Percentiles rank a stretch among this genome's conserved stretches.
These are phyloP conservation scores for Hirundichthys speculiger DNA, from an alignment of 2,113 vertebrate species.

Conservation along the genomic window DNA sequence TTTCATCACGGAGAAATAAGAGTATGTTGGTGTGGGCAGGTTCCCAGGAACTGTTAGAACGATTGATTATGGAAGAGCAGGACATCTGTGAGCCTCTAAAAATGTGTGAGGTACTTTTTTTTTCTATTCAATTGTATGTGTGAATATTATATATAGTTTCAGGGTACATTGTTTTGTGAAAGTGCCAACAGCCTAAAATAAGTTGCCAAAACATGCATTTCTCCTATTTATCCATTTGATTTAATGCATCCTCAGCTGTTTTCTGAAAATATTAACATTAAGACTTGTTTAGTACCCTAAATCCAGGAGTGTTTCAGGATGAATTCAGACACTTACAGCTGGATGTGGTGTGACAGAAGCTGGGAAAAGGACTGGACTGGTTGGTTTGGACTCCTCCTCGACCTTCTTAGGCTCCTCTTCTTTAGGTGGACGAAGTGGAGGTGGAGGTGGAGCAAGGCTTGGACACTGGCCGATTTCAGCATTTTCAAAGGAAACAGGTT, in stretches of 20 bases:
- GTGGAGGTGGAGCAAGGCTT: conserved; percentile 71
- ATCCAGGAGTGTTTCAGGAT: neutral
- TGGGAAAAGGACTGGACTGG: conserved; percentile 8
- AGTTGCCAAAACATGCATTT: neutral
- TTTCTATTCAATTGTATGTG: neutral
- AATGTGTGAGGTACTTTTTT: neutral
- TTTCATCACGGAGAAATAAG: conserved; percentile 45
- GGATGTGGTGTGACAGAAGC: conserved; percentile 12
- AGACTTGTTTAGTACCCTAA: neutral
- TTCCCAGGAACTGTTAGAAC: neutral
- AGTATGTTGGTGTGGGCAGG: conserved; percentile 15
- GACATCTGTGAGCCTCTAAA: neutral
- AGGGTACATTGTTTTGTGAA: too few species aligned
- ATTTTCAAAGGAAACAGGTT: conserved; percentile 90
- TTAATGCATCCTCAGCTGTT: neutral
- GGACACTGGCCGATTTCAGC: conserved; percentile 93
- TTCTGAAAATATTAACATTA: neutral
- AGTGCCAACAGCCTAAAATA: too few species aligned
- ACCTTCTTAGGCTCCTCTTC: conserved; percentile 59
- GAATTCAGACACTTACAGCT: conserved; percentile 77
- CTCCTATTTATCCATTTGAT: neutral
- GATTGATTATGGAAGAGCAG: neutral
- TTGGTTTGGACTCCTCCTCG: conserved; percentile 60
- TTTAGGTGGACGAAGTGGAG: conserved; percentile 62
- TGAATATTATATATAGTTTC: neutral